Evolutionary conservation across 2,888 invertebrate genomes (phyloP).

Genomic region (Andrena flavipes): DNA sequence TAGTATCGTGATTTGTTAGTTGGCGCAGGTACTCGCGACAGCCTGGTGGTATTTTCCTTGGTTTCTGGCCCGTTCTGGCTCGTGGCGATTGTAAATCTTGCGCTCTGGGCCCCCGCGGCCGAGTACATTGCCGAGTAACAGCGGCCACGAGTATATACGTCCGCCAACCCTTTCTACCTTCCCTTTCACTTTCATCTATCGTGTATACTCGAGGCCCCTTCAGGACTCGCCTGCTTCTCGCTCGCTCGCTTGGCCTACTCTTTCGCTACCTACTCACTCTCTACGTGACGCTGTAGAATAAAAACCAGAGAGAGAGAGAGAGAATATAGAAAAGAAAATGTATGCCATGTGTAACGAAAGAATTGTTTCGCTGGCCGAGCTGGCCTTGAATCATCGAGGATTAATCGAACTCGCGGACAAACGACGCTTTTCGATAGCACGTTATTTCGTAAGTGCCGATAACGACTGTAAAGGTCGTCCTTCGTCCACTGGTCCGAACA

Average conservation of each 20-base stretch:
- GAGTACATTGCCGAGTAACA: conserved; percentile 68
- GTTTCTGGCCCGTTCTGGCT: conserved; percentile 68
- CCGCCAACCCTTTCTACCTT: conserved; percentile 84
- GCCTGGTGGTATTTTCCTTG: conserved; percentile 68
- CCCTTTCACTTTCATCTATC: conserved; percentile 85
- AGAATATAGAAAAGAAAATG: conserved; percentile 46
- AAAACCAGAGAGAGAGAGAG: conserved; percentile 13
- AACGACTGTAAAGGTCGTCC: not conserved
- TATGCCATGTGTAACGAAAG: conserved; percentile 49
- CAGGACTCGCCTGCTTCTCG: conserved; percentile 64
- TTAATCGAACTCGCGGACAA: conserved; percentile 23
- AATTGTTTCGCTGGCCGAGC: conserved; percentile 41
- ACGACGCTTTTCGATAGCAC: not conserved
- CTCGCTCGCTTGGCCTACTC: conserved; percentile 51
- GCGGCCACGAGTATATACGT: conserved; percentile 71
- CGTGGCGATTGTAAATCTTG: conserved; percentile 78
- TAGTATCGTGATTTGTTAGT: conserved; percentile 40
- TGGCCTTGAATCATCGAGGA: conserved; percentile 48
- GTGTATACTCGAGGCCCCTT: conserved; percentile 71
- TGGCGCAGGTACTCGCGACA: conserved; percentile 53
- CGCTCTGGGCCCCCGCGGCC: conserved; percentile 64
- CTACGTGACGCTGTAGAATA: conserved; percentile 80
- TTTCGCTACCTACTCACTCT: conserved; percentile 71
- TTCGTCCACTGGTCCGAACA: not conserved
- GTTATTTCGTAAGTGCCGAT: not conserved